These are phyloP conservation scores for Intellagama lesueurii DNA, from an alignment of 2,797 vertebrate genomes.

Conservation along the genomic window DNA sequence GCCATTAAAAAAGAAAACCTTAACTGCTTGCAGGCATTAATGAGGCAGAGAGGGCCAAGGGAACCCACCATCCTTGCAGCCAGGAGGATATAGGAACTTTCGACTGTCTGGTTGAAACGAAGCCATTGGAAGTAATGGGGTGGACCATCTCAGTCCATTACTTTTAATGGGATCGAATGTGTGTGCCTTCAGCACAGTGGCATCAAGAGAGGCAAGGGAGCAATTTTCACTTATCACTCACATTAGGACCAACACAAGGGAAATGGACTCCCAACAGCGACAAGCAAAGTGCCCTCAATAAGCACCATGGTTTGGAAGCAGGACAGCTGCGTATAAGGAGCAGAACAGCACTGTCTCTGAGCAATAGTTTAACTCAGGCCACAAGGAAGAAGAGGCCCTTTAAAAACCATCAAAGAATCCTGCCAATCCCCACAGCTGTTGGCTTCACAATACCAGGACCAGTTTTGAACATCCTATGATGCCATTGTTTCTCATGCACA, in stretches of 20 bases:
- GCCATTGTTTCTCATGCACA: neutral
- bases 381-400: accelerated
- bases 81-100: conserved; percentile 51
- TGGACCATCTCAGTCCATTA: conserved; percentile 70
- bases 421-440: neutral
- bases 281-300: conserved; percentile 4
- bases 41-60: conserved; percentile 44
- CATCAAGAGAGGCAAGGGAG: conserved; percentile 47
- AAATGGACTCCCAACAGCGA: conserved; percentile 26
- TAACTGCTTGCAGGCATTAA: conserved; percentile 35
- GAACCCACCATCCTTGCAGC: conserved; percentile 39
- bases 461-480: neutral
- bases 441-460: neutral
- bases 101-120: conserved; percentile 56
- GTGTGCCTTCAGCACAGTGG: accelerated
- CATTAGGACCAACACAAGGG: conserved; percentile 21
- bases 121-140: conserved; percentile 69
- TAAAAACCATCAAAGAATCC: neutral
- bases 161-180: conserved; percentile 62
- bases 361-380: neutral
- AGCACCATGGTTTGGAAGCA: neutral
- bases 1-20: conserved; percentile 34
- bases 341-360: accelerated
- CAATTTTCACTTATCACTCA: conserved; percentile 22
- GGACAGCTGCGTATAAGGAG: neutral